Percentiles rank a stretch among this genome's conserved stretches.
These are phyloP conservation scores for Campylorhamphus procurvoides DNA, from an alignment of 2,113 vertebrate genomes.

Conservation along the genomic window DNA sequence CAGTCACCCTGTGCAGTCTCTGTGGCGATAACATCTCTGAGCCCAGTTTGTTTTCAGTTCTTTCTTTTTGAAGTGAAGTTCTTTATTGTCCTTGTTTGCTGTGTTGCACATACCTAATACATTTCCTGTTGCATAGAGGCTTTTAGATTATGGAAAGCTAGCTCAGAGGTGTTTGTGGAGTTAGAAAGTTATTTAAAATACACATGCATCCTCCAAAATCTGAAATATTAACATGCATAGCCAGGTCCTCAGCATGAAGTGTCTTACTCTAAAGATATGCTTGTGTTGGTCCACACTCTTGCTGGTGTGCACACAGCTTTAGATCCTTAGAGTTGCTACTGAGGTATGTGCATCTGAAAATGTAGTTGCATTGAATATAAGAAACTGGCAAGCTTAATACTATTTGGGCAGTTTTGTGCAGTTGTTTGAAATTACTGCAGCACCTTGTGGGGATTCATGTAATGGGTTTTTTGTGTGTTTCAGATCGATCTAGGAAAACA, in stretches of 20 bases:
- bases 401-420: neutral
- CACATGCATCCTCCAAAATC: neutral
- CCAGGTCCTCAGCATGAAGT: neutral
- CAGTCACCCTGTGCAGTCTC: neutral
- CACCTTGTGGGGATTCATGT: neutral
- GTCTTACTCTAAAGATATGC: neutral
- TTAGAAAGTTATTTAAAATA: neutral
- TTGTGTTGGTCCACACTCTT: neutral
- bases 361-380: neutral
- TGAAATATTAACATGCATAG: neutral
- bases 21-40: neutral
- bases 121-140: neutral
- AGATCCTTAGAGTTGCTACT: neutral
- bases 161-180: neutral
- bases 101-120: neutral
- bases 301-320: neutral
- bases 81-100: neutral
- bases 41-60: neutral
- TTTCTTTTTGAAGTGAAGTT: neutral
- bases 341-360: neutral
- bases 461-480: neutral
- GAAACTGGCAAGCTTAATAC: neutral
- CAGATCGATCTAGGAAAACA: constrained; percentile 90
- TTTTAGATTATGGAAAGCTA: neutral
- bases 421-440: neutral